Evolutionary conservation across 2,888 invertebrate species (phyloP), one percentile per base, ranked within the genome.

Genomic region (Enchytraeus crypticus): DNA sequence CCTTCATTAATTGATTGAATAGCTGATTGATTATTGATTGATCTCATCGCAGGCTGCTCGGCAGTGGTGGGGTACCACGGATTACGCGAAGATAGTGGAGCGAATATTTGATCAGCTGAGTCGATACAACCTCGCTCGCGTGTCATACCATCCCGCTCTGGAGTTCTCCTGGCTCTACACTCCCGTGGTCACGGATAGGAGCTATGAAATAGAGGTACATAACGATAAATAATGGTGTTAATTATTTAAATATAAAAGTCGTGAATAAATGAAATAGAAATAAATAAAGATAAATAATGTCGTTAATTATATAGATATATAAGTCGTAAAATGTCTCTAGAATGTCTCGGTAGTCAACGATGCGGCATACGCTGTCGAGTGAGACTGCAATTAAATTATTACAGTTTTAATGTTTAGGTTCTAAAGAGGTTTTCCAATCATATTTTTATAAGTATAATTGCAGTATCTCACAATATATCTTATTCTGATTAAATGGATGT

Each of bases 141-240:
- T 98, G 64, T 82, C 85, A 66, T 95, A 91, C 73, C 85, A 92
- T 71, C 98, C 97, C 0, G 96, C 89, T 74, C 81, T 97, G 64
- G 33, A 23, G 23, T 53, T 46, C 34, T 89, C 90, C 64, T 91
- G 95, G 79, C 88, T 95, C 0, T 63, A 62, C 32, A 57, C 57
- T 23, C 61, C 61, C 11, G 61, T 61, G 1, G 47, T 61, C 14
- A 61, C 58, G 26, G 61, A 61, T 29, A 29, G 61, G 4, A 53
- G 53, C 47, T 58, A 46, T 26, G 61, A 58, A 47, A 45, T 61
- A 2, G 53, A 51, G 14, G 54, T 29, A 33, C 18, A 23, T 38
- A 38, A 14, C 11, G 14, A 34, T 23, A 54, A 34, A 33, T 11
- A 14, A 38, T 14, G 14, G 43, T 11, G 43, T 38, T 38, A 14